Evolutionary conservation across 2,113 vertebrate genomes (phyloP), one percentile per base, ranked within the genome.

Genomic region (Caranx melampygus): DNA sequence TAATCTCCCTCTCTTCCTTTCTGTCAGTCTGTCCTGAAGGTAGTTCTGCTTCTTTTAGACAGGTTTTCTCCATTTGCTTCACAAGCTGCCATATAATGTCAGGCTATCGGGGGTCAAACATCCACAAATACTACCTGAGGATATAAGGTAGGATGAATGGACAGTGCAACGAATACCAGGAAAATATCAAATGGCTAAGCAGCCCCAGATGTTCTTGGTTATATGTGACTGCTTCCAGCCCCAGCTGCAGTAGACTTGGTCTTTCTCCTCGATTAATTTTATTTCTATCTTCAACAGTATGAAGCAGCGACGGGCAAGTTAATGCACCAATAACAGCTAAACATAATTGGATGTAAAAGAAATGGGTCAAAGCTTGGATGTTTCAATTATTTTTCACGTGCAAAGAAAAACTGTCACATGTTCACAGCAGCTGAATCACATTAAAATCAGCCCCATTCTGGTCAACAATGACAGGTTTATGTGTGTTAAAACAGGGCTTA

Each of bases 191-290:
- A 81, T 72, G 34, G 52, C 59, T 88, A 49, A 87, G 62, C 79
- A 37, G 70, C 85, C 55, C 73, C 85, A 94, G 85, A 92, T 92
- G 90, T 92, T 86, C 42, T 21, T 52, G 26, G 49, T 75, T 84
- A 65, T 37, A 70, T 21, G 37, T 10, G 75, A 73, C 58, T 33
- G 52, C 72, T 63, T 64, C 49, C 67, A 70, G 52, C 26, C 42
- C 58, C 49, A 68, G 59, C 62, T 88, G 47, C 49, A 77, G 57
- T 9, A 60, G 33, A 84, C 13, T 6, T 42, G 52, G 45, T 59
- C 61, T 45, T 10, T 10, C 40, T 13, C 0, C 26, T 8, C 15
- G 12, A 47, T 21, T 37, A 1, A 33, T 62, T 45, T 58, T 37
- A 37, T 31, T 69, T 45, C 66, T 16, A 42, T 31, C 33, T 31